phyloP scores from a whole-genome alignment of 2,888 invertebrate species.

The Phyllotreta cruciferae region DNA sequence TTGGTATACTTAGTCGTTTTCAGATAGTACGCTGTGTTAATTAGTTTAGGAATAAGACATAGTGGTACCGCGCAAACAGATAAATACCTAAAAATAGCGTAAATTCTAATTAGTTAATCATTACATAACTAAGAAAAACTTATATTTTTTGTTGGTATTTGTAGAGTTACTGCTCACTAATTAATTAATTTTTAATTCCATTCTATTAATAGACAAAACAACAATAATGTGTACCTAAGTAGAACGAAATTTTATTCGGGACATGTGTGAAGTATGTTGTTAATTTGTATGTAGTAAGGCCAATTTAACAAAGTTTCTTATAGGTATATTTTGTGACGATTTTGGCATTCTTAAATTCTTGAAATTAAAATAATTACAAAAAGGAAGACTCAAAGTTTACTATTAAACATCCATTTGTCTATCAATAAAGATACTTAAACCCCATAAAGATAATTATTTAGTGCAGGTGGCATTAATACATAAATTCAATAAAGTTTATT shows the following conservation, averaged over 20 bases:
- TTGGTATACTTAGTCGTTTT: not conserved
- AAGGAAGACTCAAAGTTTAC: not conserved
- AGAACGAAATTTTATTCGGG: too few species aligned
- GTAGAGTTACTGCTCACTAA: too few species aligned
- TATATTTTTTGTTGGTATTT: not conserved
- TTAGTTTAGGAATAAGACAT: not conserved
- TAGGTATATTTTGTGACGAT: not conserved
- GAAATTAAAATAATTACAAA: not conserved
- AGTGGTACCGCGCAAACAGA: conserved; percentile 3
- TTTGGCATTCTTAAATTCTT: conserved; percentile 9
- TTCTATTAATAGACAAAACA: too few species aligned
- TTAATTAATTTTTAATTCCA: too few species aligned
- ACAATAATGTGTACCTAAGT: too few species aligned
- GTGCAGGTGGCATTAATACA: too few species aligned
- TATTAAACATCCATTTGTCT: too few species aligned
- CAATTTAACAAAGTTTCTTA: conserved; percentile 11
- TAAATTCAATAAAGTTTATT: too few species aligned
- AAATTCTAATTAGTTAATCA: conserved; percentile 1
- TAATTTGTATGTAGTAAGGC: conserved; percentile 1
- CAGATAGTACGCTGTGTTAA: not conserved
- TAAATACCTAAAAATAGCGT: not conserved
- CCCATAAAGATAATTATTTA: too few species aligned
- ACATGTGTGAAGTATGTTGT: too few species aligned
- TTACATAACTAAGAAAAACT: not conserved
- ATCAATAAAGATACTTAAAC: too few species aligned